Evolutionary conservation across 2,797 vertebrate genomes (phyloP), one percentile per base, ranked within the genome.

Genomic region (Gobionotothen gibberifrons): DNA sequence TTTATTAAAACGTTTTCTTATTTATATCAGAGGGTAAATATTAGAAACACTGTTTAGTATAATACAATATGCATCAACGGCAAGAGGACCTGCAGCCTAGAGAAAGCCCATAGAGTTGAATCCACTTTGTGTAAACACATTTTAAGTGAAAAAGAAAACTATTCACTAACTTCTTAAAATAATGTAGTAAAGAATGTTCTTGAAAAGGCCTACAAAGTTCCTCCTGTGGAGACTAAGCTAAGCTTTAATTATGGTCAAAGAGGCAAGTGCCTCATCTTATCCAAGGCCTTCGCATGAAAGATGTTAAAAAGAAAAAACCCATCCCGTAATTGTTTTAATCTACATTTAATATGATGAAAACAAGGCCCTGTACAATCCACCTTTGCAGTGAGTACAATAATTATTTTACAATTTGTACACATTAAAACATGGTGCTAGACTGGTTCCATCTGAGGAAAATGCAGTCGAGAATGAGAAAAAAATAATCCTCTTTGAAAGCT

Each of bases 321-420:
- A 93, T 90, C 86, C 90, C 94, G 94, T 66, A 8, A 54, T 61
- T 78, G 86, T 76, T 89, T 87, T 94, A 96, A 94, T 97, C 96
- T 97, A 98, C 96, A 98, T 96, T 96, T 96, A 98, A 95, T 96
- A 96, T 97, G 97, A 97, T 97, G 96, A 98, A 98, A 98, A 98
- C 96, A 97, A 95, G 90, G 96, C 96, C 96, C 97, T 98, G 97
- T 98, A 98, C 97, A 98, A 95, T 98, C 95, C 96, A 98, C 96
- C 95, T 95, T 94, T 85, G 95, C 95, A 97, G 96, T 96, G 96
- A 97, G 96, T 98, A 98, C 96, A 98, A 97, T 97, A 96, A 96
- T 93, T 97, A 97, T 97, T 95, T 96, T 98, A 98, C 98, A 98
- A 95, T 98, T 99, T 98, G 95, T 98, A 99, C 96, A 98, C 95